Base-by-base conservation (phyloP, 2,113 vertebrate species). In the Nanorana parkeri region DNA sequence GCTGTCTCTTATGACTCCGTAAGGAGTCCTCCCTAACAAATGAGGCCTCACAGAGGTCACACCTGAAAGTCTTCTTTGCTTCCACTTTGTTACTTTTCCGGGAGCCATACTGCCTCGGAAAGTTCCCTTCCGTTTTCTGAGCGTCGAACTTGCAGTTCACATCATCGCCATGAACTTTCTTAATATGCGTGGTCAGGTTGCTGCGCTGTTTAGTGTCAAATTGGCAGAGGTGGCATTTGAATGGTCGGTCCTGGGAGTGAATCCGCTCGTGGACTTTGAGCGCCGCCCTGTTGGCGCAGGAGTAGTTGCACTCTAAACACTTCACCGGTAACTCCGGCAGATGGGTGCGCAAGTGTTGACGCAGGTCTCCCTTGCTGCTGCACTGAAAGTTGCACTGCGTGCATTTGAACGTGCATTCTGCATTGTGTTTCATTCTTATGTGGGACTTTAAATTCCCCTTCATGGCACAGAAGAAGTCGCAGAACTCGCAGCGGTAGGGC, bases 381-480 rank as follows among this genome's bases (percentile, higher is more conserved):
- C 97, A 98, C 85, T 93, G 93, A 88, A 97, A 99, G 32, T 97
- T 95, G 1, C 98, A 99, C 68, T 96, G 93, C 0, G 85, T 85
- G 77, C 97, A 99, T 84, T 90, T 90, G 87, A 95, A 95, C 21
- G 95, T 92, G 88, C 94, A 93, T 23, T 95, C 93, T 0, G 90
- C 87, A 84, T 94, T 93, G 83, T 99, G 97, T 87, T 97, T 97
- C 91, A 99, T 95, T 83, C 96, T 96, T 68, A 97, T 83, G 89
- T 99, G 98, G 0, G 97, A 99, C 69, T 99, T 99, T 32, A 99
- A 89, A 91, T 99, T 99, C 41, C 97, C 97, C 68, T 99, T 99
- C 97, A 99, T 99, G 90, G 98, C 97, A 41, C 98, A 99, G 85
- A 96, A 94, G 84, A 99, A 97, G 0, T 96, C 94, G 2, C 97